Conservation (phyloP, 2,888 invertebrate genomes). For the Eudasyphora cyanicolor region DNA sequence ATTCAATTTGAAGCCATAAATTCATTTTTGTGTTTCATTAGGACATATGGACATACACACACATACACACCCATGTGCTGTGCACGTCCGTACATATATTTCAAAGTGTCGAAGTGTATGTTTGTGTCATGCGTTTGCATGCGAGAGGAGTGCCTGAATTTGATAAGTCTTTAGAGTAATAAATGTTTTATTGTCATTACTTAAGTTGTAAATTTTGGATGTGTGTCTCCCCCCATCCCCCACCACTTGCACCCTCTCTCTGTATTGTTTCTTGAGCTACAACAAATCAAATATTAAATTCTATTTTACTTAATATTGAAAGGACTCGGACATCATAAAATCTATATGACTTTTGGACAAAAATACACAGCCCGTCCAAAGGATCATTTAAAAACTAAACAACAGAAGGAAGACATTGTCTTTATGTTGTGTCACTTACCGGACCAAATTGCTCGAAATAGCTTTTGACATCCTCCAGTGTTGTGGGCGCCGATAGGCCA, state of each 20-base stretch:
- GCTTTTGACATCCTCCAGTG: slow-evolving; percentile 99
- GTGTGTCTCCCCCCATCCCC: slow-evolving; percentile 18
- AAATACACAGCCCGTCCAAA: neutral
- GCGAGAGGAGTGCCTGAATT: slow-evolving; percentile 15
- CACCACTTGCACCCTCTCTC: no score
- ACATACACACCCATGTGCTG: neutral
- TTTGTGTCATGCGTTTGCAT: neutral
- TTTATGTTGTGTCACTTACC: slow-evolving; percentile 85
- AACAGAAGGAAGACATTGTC: slow-evolving; percentile 2
- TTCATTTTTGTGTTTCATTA: slow-evolving; percentile 45
- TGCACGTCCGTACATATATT: neutral
- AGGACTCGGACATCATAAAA: neutral
- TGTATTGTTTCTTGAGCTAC: neutral
- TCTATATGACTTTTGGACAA: neutral
- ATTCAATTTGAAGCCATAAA: slow-evolving; percentile 44
- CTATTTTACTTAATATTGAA: slow-evolving; percentile 39
- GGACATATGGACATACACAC: neutral
- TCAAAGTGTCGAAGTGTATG: no score
- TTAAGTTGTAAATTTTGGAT: slow-evolving; percentile 48
- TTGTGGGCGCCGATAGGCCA: slow-evolving; percentile 99
- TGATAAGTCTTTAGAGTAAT: slow-evolving; percentile 48
- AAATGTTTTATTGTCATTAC: slow-evolving; percentile 47
- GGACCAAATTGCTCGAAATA: slow-evolving; percentile 99
- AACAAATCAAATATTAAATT: slow-evolving; percentile 36
- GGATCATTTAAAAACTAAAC: neutral